A percentile compares a stretch with the other conserved stretches of the same genome.
These are phyloP conservation scores for Venustaconcha ellipsiformis DNA, from an alignment of 1,140 invertebrate genomes.

Conservation along the genomic window DNA sequence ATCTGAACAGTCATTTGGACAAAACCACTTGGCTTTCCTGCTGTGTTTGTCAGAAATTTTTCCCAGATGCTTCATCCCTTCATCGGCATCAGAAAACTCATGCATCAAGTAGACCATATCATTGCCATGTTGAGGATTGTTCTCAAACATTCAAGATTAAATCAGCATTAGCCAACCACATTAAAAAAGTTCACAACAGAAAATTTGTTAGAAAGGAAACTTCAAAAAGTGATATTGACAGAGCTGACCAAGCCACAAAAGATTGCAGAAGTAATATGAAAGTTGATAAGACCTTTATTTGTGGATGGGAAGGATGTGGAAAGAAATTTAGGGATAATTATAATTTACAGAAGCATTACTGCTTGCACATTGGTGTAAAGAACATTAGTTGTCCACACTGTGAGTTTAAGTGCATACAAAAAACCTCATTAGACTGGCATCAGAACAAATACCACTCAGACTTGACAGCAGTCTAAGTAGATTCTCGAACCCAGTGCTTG, in stretches of 20 bases:
- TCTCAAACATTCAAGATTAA: conserved; percentile 29
- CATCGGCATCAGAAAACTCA: conserved; percentile 38
- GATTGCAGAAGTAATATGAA: background rate
- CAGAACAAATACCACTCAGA: conserved; percentile 31
- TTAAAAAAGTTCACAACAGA: conserved; percentile 29
- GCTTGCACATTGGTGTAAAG: conserved; percentile 29
- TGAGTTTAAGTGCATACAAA: conserved; percentile 32
- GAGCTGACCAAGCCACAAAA: conserved; percentile 5
- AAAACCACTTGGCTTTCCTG: conserved; percentile 15
- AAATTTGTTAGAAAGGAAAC: background rate
- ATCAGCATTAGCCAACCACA: conserved; percentile 32
- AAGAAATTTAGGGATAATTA: conserved; percentile 35
- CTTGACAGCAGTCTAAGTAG: background rate
- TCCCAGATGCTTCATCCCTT: conserved; percentile 24
- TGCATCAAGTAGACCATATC: conserved; percentile 21
- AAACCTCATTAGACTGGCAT: conserved; percentile 39
- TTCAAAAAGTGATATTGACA: background rate
- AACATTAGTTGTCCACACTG: conserved; percentile 29
- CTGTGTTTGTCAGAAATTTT: conserved; percentile 34
- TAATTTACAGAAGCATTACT: conserved; percentile 34
- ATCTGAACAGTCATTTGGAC: conserved; percentile 16
- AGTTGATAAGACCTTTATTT: conserved; percentile 5
- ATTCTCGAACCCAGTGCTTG: too few species aligned
- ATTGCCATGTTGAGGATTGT: conserved; percentile 31
- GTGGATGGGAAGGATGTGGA: conserved; percentile 20